Evolutionary conservation across 1,140 invertebrate species (phyloP), one percentile per base, ranked within the genome.

Genomic region (Anastrepha ludens): DNA sequence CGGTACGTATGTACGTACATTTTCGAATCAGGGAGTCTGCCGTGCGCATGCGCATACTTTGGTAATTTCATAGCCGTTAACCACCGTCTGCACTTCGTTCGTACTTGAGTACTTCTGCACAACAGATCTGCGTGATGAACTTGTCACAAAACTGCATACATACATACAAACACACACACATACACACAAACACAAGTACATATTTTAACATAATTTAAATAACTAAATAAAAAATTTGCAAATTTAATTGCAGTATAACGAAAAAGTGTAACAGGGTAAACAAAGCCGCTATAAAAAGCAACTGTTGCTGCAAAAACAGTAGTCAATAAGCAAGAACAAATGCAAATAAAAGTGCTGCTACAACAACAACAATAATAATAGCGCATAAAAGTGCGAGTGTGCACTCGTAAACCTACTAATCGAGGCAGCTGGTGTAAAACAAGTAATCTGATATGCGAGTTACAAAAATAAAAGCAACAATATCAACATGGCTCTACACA

Each of bases 251-350:
- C 3, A 9, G 67, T 13, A 15, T 8, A 74, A 44, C 41, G 74
- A 55, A 81, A 81, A 81, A 81, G n/a, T 81, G 74, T 81, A 81
- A 81, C 74, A 81, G 55, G 74, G 74, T 55, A 81, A 81, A 55
- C 74, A 81, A 81, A 81, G 47, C 29, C n/a, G 7, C 7, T 55
- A 55, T 81, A 50, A 55, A 81, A 81, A 81, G 47, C 74, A 55
- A 81, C 13, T 81, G 74, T 20, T 11, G 41, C 44, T 47, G 41
- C 15, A 55, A 81, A 81, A 81, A 20, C 0, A 29, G 0, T 6
- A 47, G 6, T 74, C 39, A 74, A 74, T 74, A 17, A 47, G 6
- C 11, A 17, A 67, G 20, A 67, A 67, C 65, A 67, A 67, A 67
- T 41, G 29, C 64, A 65, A 67, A 55, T 29, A 29, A 29, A 55